A percentile compares a stretch with the other conserved stretches of the same genome.
Conservation (phyloP, 2,888 invertebrate species). For the Furcula furcula region DNA sequence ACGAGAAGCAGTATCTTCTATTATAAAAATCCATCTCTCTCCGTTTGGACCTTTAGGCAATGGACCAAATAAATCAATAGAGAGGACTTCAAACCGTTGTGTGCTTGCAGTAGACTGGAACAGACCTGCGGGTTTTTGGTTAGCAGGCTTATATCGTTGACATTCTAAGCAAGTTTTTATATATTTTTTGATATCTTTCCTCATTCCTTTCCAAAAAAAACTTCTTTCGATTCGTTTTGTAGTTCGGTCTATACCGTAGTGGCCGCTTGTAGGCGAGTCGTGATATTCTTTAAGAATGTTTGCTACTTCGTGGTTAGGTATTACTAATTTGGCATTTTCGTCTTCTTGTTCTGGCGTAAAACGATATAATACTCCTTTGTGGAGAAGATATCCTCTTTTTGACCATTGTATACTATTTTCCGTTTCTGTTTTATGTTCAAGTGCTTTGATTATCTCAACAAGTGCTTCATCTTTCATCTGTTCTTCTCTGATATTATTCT, state of each 20-base stretch:
- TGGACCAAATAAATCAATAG: no score
- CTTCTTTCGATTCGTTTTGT: neutral
- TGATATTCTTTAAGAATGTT: neutral
- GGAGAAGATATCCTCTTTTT: conserved; percentile 2
- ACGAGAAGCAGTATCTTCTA: conserved; percentile 20
- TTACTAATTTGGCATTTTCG: neutral
- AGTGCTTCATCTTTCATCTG: conserved; percentile 4
- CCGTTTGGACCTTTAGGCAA: conserved; percentile 8
- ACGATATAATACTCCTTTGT: conserved; percentile 4
- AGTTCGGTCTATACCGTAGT: neutral
- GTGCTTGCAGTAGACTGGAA: no score
- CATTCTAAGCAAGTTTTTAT: no score
- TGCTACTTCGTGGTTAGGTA: neutral
- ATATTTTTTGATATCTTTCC: neutral
- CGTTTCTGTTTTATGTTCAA: conserved; percentile 1
- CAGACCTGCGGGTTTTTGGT: no score
- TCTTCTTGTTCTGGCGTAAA: neutral
- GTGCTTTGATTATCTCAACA: conserved; percentile 1
- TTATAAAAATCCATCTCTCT: conserved; percentile 13
- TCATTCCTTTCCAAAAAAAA: neutral
- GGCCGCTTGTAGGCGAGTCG: neutral
- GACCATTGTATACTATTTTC: conserved; percentile 3
- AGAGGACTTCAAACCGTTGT: no score
- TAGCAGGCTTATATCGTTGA: no score
- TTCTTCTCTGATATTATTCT: neutral